These are phyloP conservation scores for Holothuria glaberrima DNA, from an alignment of 35 echinoderm and acorn worm genomes.

Conservation along the genomic window DNA sequence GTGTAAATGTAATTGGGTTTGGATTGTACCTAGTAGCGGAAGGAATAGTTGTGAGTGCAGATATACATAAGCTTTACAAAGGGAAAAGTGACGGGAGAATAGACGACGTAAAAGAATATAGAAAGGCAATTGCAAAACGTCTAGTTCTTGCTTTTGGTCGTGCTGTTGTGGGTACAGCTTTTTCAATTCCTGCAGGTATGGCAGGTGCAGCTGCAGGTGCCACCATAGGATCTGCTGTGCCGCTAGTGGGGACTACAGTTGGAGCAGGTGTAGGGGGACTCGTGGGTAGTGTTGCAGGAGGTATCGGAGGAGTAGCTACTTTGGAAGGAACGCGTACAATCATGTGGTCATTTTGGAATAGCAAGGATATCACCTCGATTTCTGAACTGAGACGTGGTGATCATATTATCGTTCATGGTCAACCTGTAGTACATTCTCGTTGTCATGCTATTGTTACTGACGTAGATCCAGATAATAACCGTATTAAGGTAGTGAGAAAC, in stretches of 20 bases:
- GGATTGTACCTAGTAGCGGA: too few species aligned
- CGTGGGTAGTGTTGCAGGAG: constrained; percentile 11
- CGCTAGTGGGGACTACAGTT: not conserved
- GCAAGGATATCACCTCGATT: not conserved
- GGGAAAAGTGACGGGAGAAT: not conserved
- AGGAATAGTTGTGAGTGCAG: too few species aligned
- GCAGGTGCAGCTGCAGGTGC: not conserved
- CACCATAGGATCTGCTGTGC: not conserved
- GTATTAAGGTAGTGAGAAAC: not conserved
- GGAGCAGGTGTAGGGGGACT: not conserved
- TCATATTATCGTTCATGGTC: constrained; percentile 17
- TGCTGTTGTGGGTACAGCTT: not conserved
- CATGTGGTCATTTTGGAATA: not conserved
- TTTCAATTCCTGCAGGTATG: not conserved
- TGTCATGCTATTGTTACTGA: constrained; percentile 34
- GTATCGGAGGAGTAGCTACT: not conserved
- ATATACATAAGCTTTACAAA: not conserved
- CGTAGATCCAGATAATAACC: not conserved
- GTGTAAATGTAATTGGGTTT: too few species aligned
- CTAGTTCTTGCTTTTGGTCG: not conserved
- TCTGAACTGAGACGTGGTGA: not conserved
- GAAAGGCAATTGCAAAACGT: not conserved
- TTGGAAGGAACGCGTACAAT: not conserved
- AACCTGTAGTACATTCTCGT: not conserved
- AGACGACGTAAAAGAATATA: not conserved